phyloP scores from a whole-genome alignment of 2,113 vertebrate genomes.

The Xiphophorus maculatus region DNA sequence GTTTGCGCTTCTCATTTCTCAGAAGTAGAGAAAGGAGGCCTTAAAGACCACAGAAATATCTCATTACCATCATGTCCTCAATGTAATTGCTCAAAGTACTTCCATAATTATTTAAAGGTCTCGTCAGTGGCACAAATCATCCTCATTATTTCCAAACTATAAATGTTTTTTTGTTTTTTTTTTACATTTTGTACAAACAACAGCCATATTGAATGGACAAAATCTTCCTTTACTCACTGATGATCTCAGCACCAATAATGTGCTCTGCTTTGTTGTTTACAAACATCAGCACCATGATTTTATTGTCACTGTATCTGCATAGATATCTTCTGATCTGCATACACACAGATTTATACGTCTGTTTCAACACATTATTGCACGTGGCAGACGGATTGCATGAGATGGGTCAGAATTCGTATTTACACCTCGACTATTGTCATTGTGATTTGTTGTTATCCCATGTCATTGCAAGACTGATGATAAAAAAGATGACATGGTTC shows the following conservation, averaged over 20 bases:
- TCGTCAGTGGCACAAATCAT: neutral
- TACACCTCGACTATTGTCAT: neutral
- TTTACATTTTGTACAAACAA: neutral
- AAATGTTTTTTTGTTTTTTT: neutral
- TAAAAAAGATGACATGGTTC: neutral
- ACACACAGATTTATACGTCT: neutral
- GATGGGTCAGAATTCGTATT: neutral
- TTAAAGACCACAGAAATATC: constrained; percentile 55
- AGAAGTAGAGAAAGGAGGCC: constrained; percentile 41
- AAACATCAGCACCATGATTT: neutral
- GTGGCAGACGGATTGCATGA: neutral
- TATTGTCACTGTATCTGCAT: neutral
- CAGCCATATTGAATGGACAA: neutral
- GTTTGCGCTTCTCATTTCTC: constrained; percentile 35
- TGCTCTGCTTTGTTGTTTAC: constrained; percentile 6
- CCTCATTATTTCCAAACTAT: neutral
- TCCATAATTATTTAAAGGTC: neutral
- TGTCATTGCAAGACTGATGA: neutral
- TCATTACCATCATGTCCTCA: constrained; percentile 37
- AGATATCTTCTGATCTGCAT: neutral
- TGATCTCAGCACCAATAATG: neutral
- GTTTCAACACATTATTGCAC: neutral
- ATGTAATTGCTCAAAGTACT: constrained; percentile 3
- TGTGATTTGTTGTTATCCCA: neutral
- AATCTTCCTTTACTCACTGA: neutral